Evolutionary conservation across 2,888 invertebrate genomes (phyloP).

Genomic region (Mellilla xanthometata): DNA sequence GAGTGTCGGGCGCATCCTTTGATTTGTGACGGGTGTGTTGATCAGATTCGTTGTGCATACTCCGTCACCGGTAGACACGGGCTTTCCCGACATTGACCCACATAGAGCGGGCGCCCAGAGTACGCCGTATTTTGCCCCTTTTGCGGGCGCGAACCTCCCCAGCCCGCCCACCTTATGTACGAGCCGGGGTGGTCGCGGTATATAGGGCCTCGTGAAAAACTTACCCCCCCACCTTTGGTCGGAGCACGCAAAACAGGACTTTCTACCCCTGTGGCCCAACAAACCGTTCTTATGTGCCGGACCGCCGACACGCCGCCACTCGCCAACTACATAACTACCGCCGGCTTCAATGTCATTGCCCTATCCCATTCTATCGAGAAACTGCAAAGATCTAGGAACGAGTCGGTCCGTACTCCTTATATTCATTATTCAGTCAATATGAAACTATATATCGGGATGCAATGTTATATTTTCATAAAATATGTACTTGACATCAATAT

Average conservation of each 20-base stretch:
- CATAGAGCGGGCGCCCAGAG: slow-evolving; percentile 82
- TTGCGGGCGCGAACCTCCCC: slow-evolving; percentile 82
- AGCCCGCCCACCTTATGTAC: slow-evolving; percentile 80
- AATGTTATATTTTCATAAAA: no score
- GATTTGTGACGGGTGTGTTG: slow-evolving; percentile 77
- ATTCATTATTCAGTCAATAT: no score
- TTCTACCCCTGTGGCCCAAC: slow-evolving; percentile 71
- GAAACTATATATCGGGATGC: no score
- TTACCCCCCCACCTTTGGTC: slow-evolving; percentile 76
- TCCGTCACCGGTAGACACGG: slow-evolving; percentile 82
- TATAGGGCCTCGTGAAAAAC: slow-evolving; percentile 82
- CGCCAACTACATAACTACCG: slow-evolving; percentile 31
- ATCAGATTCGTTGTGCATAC: slow-evolving; percentile 82
- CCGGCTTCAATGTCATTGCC: slow-evolving; percentile 29
- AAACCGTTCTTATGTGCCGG: slow-evolving; percentile 66
- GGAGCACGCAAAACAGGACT: slow-evolving; percentile 81
- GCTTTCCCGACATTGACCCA: slow-evolving; percentile 84
- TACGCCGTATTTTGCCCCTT: slow-evolving; percentile 83
- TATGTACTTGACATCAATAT: no score
- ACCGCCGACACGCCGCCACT: slow-evolving; percentile 43
- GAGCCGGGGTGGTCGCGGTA: slow-evolving; percentile 81
- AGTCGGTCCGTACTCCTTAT: no score
- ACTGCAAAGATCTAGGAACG: slow-evolving; percentile 20
- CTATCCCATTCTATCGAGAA: slow-evolving; percentile 29
- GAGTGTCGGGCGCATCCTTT: slow-evolving; percentile 57